Conservation (phyloP, 2,113 vertebrate genomes). For the Scomber colias region DNA sequence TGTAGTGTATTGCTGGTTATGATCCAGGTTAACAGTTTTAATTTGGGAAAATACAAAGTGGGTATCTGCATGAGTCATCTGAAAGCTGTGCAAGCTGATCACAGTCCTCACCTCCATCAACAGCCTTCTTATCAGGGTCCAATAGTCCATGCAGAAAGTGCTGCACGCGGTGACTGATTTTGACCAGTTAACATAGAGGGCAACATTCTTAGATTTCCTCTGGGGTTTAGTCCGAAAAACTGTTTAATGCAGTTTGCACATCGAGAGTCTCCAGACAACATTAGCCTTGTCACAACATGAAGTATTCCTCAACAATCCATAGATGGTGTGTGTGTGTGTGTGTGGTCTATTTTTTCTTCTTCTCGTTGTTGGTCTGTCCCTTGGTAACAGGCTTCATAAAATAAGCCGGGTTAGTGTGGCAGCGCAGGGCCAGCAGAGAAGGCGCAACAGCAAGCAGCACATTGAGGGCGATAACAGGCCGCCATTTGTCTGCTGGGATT, state of each 20-base stretch:
- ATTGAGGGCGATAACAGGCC: constrained; percentile 86
- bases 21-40: constrained; percentile 30
- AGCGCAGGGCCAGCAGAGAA: constrained; percentile 88
- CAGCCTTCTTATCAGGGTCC: constrained; percentile 75
- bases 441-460: constrained; percentile 82
- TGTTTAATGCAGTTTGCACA: constrained; percentile 26
- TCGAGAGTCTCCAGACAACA: constrained; percentile 35
- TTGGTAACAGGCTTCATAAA: constrained; percentile 78
- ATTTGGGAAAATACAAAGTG: constrained; percentile 27
- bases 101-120: constrained; percentile 56
- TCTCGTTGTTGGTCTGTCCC: constrained; percentile 61
- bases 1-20: not conserved
- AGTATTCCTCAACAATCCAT: constrained; percentile 15
- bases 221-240: constrained; percentile 33
- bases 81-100: constrained; percentile 41
- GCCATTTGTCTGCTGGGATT: constrained; percentile 87
- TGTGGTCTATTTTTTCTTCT: constrained; percentile 86
- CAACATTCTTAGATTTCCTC: constrained; percentile 44
- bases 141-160: constrained; percentile 76
- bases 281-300: constrained; percentile 25
- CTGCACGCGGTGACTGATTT: constrained; percentile 44
- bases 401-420: constrained; percentile 84
- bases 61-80: constrained; percentile 54
- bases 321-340: constrained; percentile 13
- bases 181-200: constrained; percentile 27